A percentile compares a stretch with the other conserved stretches of the same genome.
phyloP scores from a whole-genome alignment of 2,888 invertebrate species.

The Drosophila kambysellisi region DNA sequence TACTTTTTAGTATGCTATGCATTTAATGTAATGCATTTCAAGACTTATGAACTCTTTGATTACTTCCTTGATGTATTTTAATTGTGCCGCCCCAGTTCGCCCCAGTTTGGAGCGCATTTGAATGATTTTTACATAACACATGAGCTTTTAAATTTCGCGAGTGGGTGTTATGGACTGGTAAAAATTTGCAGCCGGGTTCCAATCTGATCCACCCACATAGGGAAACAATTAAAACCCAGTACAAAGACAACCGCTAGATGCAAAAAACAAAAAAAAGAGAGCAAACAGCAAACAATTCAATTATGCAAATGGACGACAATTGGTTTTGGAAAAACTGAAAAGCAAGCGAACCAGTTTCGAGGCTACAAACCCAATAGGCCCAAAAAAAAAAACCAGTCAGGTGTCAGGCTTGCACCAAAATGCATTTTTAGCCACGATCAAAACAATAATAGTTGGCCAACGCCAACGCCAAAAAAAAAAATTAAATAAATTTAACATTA shows the following conservation, averaged over 20 bases:
- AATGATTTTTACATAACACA: constrained; percentile 43
- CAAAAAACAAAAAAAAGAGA: constrained; percentile 16
- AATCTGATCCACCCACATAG: constrained; percentile 40
- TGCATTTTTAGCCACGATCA: constrained; percentile 10
- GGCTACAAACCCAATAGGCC: constrained; percentile 7
- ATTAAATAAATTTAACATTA: constrained; percentile 12
- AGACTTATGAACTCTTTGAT: background rate
- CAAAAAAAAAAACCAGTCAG: constrained; percentile 42
- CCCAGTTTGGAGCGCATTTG: constrained; percentile 36
- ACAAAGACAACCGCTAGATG: constrained; percentile 33
- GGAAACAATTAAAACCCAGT: constrained; percentile 50
- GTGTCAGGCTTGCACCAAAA: constrained; percentile 43
- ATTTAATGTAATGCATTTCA: background rate
- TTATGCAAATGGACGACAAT: constrained; percentile 52
- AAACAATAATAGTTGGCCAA: constrained; percentile 6
- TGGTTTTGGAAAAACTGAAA: constrained; percentile 37
- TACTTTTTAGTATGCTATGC: background rate
- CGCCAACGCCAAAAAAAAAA: constrained; percentile 28
- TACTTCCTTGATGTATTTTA: constrained; percentile 29
- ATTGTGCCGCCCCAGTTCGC: constrained; percentile 33
- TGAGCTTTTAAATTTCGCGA: constrained; percentile 2
- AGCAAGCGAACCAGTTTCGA: constrained; percentile 48
- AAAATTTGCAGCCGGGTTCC: constrained; percentile 30
- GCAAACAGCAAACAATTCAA: constrained; percentile 55
- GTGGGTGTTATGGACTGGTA: constrained; percentile 34